Conservation (phyloP, 2,888 invertebrate genomes). For the Drosophila neotestacea region DNA sequence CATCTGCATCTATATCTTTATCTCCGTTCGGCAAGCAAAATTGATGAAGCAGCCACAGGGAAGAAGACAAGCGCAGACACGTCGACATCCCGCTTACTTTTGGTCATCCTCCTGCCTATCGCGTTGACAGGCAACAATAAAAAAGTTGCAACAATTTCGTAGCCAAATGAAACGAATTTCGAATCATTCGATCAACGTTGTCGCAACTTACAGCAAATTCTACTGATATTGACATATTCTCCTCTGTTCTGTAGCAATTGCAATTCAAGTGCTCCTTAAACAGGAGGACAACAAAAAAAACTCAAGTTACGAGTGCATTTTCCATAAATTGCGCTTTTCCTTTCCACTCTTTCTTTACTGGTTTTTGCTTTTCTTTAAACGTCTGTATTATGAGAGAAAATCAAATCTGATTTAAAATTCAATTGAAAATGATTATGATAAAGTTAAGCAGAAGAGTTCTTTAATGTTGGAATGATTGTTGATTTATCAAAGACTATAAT, state of each 20-base stretch:
- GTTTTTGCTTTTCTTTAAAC: neutral
- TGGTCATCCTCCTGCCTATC: constrained; percentile 55
- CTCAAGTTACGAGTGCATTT: constrained; percentile 4
- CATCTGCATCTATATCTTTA: constrained; percentile 25
- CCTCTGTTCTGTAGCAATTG: constrained; percentile 7
- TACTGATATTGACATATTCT: constrained; percentile 21
- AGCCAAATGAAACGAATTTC: constrained; percentile 67
- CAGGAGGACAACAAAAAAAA: neutral
- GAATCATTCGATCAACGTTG: constrained; percentile 72
- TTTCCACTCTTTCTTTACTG: neutral
- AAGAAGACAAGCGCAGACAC: constrained; percentile 54
- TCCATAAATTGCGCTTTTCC: constrained; percentile 7
- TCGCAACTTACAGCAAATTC: constrained; percentile 2
- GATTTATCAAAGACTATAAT: neutral
- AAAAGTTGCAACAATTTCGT: constrained; percentile 71
- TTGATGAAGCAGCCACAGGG: constrained; percentile 65
- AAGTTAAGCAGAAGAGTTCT: neutral
- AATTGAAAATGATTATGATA: constrained; percentile 1
- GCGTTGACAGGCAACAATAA: constrained; percentile 73
- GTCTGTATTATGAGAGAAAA: neutral
- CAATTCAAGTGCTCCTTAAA: neutral
- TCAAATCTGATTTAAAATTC: constrained; percentile 11
- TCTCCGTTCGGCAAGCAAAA: constrained; percentile 36
- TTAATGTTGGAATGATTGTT: neutral
- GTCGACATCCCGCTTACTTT: constrained; percentile 24